Conservation (phyloP, 2,113 vertebrate genomes). For the Centropus bengalensis region DNA sequence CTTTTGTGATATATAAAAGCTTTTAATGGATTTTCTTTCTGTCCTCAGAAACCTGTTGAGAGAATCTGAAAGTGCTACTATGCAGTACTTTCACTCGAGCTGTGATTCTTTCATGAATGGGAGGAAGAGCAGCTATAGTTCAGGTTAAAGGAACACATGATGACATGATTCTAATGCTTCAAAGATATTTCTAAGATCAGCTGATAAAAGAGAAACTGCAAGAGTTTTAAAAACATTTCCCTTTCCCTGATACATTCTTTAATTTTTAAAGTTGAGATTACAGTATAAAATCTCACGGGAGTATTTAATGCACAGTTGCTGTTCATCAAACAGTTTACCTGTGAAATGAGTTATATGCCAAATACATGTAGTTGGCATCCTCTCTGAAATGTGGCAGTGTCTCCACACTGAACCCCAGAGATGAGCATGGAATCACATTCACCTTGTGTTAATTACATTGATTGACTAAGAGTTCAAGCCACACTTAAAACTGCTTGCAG, state of each 20-base stretch:
- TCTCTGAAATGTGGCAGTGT: background rate
- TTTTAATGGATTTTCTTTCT: slow-evolving; percentile 33
- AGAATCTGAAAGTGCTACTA: slow-evolving; percentile 1
- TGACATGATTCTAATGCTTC: background rate
- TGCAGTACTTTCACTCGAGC: background rate
- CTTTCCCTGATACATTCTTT: background rate
- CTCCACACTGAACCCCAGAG: background rate
- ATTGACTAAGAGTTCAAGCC: background rate
- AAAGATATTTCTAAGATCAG: background rate
- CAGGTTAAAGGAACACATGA: background rate
- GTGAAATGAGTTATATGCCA: background rate
- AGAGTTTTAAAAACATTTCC: background rate
- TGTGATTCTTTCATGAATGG: background rate
- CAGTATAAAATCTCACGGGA: background rate
- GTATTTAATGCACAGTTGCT: background rate
- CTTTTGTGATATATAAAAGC: background rate
- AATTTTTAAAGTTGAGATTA: background rate
- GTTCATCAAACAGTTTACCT: background rate
- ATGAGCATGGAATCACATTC: too few relatives aligned
- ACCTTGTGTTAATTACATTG: background rate
- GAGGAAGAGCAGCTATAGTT: background rate
- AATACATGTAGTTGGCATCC: background rate
- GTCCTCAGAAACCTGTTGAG: background rate
- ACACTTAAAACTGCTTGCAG: fast-evolving
- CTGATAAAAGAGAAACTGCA: background rate